A percentile compares a stretch with the other conserved stretches of the same genome.
Evolutionary conservation across 2,797 vertebrate species (phyloP).

Genomic region (Sus cebifrons): DNA sequence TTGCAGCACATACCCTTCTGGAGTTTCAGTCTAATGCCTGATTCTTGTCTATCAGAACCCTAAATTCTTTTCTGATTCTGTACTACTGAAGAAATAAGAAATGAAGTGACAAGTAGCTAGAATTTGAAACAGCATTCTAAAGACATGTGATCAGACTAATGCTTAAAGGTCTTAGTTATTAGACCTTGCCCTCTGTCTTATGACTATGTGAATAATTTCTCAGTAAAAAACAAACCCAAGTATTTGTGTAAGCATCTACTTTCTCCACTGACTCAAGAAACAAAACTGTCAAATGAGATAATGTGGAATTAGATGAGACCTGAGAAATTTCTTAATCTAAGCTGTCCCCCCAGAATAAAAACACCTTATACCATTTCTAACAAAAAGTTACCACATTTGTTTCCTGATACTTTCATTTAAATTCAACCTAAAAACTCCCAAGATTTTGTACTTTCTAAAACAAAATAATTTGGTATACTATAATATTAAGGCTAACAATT

Average conservation of each 20-base stretch:
- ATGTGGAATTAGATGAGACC: slow-evolving; percentile 6
- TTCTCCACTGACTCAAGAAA: slow-evolving; percentile 60
- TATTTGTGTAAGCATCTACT: slow-evolving; percentile 52
- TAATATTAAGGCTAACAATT: slow-evolving; percentile 32
- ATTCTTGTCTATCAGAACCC: slow-evolving; percentile 42
- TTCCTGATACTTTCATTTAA: slow-evolving; percentile 50
- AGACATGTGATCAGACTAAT: slow-evolving; percentile 1
- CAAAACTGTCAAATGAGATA: slow-evolving; percentile 57
- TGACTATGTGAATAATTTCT: slow-evolving; percentile 41
- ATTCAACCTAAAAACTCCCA: slow-evolving; percentile 51
- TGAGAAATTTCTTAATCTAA: slow-evolving; percentile 53
- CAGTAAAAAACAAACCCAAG: slow-evolving; percentile 39
- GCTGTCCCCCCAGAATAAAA: slow-evolving; percentile 30
- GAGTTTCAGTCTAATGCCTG: background rate
- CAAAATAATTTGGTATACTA: slow-evolving; percentile 31
- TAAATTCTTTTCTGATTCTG: slow-evolving; percentile 54
- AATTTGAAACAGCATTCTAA: slow-evolving; percentile 62
- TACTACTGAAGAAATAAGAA: slow-evolving; percentile 55
- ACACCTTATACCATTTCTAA: background rate
- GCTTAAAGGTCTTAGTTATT: slow-evolving; percentile 51
- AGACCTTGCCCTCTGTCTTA: slow-evolving; percentile 27
- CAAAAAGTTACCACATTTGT: slow-evolving; percentile 4
- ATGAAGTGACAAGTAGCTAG: slow-evolving; percentile 40
- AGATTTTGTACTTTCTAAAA: slow-evolving; percentile 60
- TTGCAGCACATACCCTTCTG: background rate